Conservation (phyloP, 2,888 invertebrate species). For the Nomada lathburiana region DNA sequence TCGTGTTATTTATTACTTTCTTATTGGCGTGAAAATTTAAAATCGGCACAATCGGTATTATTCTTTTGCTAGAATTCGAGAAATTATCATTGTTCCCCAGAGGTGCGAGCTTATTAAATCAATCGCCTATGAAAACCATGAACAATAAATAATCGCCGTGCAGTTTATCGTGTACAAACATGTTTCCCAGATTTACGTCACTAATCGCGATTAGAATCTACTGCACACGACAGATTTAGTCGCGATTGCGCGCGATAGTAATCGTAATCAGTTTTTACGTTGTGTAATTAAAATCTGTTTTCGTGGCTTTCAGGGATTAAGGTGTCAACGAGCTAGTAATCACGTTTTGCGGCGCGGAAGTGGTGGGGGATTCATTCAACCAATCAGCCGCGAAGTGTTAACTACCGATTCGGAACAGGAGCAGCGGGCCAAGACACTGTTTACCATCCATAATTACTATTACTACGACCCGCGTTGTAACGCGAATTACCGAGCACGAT, state of each 20-base stretch:
- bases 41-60: not conserved
- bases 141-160: not conserved
- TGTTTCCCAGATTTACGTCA: not conserved
- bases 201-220: not conserved
- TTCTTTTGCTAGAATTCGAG: too few species aligned
- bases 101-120: too few species aligned
- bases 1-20: not conserved
- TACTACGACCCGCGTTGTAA: conserved; percentile 18
- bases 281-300: not conserved
- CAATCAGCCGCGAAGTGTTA: conserved; percentile 57
- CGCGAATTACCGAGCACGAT: not conserved
- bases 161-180: not conserved
- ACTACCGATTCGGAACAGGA: conserved; percentile 44
- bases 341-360: conserved; percentile 12
- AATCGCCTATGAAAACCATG: not conserved
- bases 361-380: conserved; percentile 49
- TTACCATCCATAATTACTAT: conserved; percentile 48
- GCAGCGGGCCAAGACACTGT: conserved; percentile 22
- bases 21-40: not conserved
- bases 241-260: not conserved
- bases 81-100: too few species aligned
- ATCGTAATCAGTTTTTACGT: not conserved
- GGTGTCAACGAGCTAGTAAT: conserved; percentile 26
- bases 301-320: not conserved
- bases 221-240: not conserved